Base-by-base conservation (phyloP, 2,797 vertebrate species). In the Danio aesculapii region DNA sequence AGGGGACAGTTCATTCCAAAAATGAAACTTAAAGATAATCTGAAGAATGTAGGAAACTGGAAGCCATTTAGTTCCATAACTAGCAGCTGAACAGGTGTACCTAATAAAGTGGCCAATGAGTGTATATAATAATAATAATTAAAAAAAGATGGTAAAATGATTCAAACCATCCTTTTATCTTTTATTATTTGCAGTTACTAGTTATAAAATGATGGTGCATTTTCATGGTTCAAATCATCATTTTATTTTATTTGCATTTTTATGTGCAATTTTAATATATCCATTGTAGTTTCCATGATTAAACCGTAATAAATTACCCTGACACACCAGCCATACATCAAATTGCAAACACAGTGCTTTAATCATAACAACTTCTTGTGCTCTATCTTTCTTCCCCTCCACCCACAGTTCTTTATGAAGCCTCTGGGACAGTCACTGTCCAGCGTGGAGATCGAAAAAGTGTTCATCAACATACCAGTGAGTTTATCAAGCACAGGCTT, bases 381-480 rank as follows among this genome's bases (percentile, higher is more conserved):
- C 30, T 30, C 30, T 30, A 3, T 2, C 52, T n/a, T 21, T 14
- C 58, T 49, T 7, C 47, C 21, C n/a, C 44, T 14, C 6, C 49
- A 66, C 84, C 87, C 88, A 50, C 93, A 99, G 98, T 96, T 96
- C 91, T 99, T 99, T 87, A 97, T 99, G 96, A 92, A 88, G 62
- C 98, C 98, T n/a, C 90, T 99, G 88, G 95, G 92, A 90, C 94
- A 94, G 81, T 98, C 97, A 88, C 90, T 99, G 52, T 93, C 96
- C 9, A 11, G 87, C 43, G 84, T 84, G 16, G 97, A 99, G 77
- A 95, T 97, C 87, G 95, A 96, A 79, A 95, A 92, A 39, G 94
- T 99, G 87, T 99, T 99, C 92, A 95, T 99, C 90, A 99, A 99
- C 90, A 96, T 99, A 89, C 93, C 97, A 83, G 98, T 99, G 91